phyloP scores from a whole-genome alignment of 2,888 invertebrate genomes.

The Ferdinandea cuprea region DNA sequence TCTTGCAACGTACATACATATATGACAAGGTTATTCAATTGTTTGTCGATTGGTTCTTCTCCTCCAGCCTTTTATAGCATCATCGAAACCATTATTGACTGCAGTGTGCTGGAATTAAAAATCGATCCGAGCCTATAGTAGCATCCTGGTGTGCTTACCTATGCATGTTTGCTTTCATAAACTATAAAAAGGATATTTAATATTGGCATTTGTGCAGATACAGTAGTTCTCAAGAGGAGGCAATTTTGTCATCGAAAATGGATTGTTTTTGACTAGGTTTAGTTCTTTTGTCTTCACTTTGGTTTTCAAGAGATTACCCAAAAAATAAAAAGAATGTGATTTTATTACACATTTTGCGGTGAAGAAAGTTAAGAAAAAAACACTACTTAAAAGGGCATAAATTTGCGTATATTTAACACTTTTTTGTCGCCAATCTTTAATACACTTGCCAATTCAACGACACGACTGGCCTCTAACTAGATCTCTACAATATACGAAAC shows the following conservation, averaged over 20 bases:
- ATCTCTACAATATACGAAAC: neutral
- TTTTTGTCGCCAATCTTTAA: neutral
- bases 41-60: constrained; percentile 30
- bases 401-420: neutral
- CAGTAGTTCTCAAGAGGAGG: constrained; percentile 23
- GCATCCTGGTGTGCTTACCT: constrained; percentile 47
- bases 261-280: constrained; percentile 13
- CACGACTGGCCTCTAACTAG: constrained; percentile 10
- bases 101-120: constrained; percentile 49
- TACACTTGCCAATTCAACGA: neutral
- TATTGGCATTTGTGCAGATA: constrained; percentile 50
- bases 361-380: no score
- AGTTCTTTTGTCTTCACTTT: constrained; percentile 39
- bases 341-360: neutral
- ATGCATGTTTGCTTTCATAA: constrained; percentile 47
- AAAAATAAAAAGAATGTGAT: neutral
- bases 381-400: no score
- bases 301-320: neutral
- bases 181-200: constrained; percentile 38
- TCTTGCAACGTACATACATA: constrained; percentile 2
- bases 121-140: constrained; percentile 53
- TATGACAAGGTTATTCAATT: constrained; percentile 57
- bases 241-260: constrained; percentile 31
- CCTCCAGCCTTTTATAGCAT: constrained; percentile 23
- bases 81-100: constrained; percentile 19